Conservation (phyloP, 2,888 invertebrate genomes). For the Clivina fossor region DNA sequence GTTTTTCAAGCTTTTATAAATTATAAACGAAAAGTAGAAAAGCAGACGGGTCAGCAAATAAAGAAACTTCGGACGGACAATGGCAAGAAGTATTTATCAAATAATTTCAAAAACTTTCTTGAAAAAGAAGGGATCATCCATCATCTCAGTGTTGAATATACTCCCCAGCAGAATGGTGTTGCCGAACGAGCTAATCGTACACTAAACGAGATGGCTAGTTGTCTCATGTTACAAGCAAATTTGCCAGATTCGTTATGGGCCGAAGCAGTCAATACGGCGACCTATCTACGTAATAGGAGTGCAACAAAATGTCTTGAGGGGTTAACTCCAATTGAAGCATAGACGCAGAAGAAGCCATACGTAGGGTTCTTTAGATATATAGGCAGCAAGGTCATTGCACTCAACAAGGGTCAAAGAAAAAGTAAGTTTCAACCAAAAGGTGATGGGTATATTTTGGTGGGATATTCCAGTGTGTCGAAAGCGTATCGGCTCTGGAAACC, state of each 20-base stretch:
- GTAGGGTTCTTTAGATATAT: slow-evolving; percentile 37
- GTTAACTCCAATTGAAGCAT: slow-evolving; percentile 36
- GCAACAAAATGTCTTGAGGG: slow-evolving; percentile 28
- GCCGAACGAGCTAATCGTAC: slow-evolving; percentile 44
- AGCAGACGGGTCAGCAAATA: slow-evolving; percentile 31
- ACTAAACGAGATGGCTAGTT: slow-evolving; percentile 42
- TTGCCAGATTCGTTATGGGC: slow-evolving; percentile 42
- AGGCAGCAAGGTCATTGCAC: slow-evolving; percentile 35
- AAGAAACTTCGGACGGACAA: slow-evolving; percentile 35
- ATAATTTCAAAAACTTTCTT: slow-evolving; percentile 35
- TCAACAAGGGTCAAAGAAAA: slow-evolving; percentile 11
- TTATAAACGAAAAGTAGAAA: slow-evolving; percentile 30
- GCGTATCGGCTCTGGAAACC: neutral
- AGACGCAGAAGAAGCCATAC: slow-evolving; percentile 36
- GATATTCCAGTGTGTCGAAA: slow-evolving; percentile 3
- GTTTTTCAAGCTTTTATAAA: slow-evolving; percentile 27
- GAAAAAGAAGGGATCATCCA: slow-evolving; percentile 39
- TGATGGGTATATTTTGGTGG: neutral
- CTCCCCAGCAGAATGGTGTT: slow-evolving; percentile 44
- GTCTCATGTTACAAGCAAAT: slow-evolving; percentile 41
- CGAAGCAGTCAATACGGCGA: slow-evolving; percentile 42
- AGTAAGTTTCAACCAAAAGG: slow-evolving; percentile 16
- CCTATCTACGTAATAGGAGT: slow-evolving; percentile 38
- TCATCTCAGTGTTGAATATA: slow-evolving; percentile 42
- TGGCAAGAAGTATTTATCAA: slow-evolving; percentile 30